Evolutionary conservation across 2,113 vertebrate genomes (phyloP).

Genomic region (Dasyprocta punctata): DNA sequence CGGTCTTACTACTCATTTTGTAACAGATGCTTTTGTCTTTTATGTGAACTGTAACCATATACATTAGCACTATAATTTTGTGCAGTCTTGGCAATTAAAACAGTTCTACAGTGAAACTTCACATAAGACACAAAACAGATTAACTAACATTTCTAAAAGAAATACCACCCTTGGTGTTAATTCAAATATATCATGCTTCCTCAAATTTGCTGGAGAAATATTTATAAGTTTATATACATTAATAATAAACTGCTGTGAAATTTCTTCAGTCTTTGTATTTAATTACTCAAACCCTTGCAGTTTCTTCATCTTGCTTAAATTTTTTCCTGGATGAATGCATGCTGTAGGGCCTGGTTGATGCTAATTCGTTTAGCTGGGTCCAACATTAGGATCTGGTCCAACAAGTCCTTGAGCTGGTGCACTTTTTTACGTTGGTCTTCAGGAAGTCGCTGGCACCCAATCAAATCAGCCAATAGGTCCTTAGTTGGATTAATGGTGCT

Average conservation of each 20-base stretch:
- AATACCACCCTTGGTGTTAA: conserved; percentile 90
- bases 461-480: conserved; percentile 97
- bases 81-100: conserved; percentile 92
- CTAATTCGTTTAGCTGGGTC: conserved; percentile 99
- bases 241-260: conserved; percentile 91
- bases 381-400: conserved; percentile 98
- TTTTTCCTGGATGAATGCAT: conserved; percentile 99
- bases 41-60: conserved; percentile 88
- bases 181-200: conserved; percentile 91
- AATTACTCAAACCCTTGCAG: conserved; percentile 91
- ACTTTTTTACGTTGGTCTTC: conserved; percentile 99
- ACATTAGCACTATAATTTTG: conserved; percentile 89
- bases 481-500: conserved; percentile 99
- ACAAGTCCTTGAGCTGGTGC: conserved; percentile 98
- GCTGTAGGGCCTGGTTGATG: conserved; percentile 99
- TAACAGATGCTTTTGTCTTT: conserved; percentile 85
- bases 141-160: conserved; percentile 92
- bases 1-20: conserved; percentile 85
- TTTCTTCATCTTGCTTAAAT: conserved; percentile 91
- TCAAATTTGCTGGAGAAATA: conserved; percentile 92
- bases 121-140: conserved; percentile 89
- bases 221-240: conserved; percentile 93
- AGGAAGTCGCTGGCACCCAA: conserved; percentile 97
- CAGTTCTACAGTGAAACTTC: conserved; percentile 90
- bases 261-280: conserved; percentile 92